Base-by-base conservation (phyloP, 2,888 invertebrate genomes). In the Sesia bembeciformis region DNA sequence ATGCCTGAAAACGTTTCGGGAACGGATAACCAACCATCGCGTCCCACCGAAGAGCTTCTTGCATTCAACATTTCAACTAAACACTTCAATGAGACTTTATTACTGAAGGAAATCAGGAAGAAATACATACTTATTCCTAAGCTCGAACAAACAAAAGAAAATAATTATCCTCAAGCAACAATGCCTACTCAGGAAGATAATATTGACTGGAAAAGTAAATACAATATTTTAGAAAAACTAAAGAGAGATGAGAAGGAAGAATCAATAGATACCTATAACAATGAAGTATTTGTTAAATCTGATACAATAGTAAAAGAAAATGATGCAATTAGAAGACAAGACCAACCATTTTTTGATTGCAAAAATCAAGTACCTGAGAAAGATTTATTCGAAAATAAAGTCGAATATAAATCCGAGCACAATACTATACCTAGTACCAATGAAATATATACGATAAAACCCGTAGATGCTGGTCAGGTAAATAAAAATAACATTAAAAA, bases 121-220 rank as follows among this genome's bases (percentile, higher is more conserved):
- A 83, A 81, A 57, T 89, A 77, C 59, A 87, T 89, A 62, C 69
- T 89, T 0, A 88, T 88, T 58, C 89, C 89, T 5, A 85, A 80
- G 68, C 56, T 72, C 49, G 64, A 61, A 59, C 60, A 66, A 40
- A 53, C 58, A 23, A 56, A 61, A 51, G 59, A 52, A 40, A 65
- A 68, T 55, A 62, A 65, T 54, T 6, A 59, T 58, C 40, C 57
- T 60, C 51, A 57, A 56, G 50, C 62, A 60, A 41, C 56, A 64
- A 7, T 5, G 4, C 62, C 56, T 57, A 53, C 58, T 8, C 8
- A 40, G 3, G 63, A 66, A 54, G 70, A 75, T 46, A 75, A 71
- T 56, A 58, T 56, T 40, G 84, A 87, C 61, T 89, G 89, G 89
- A 84, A 77, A 67, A 84, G 74, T 58, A 89, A 89, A 74, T 89